Evolutionary conservation across 1,140 invertebrate species (phyloP), one percentile per base, ranked within the genome.

Genomic region (Ditylenchus dipsaci): DNA sequence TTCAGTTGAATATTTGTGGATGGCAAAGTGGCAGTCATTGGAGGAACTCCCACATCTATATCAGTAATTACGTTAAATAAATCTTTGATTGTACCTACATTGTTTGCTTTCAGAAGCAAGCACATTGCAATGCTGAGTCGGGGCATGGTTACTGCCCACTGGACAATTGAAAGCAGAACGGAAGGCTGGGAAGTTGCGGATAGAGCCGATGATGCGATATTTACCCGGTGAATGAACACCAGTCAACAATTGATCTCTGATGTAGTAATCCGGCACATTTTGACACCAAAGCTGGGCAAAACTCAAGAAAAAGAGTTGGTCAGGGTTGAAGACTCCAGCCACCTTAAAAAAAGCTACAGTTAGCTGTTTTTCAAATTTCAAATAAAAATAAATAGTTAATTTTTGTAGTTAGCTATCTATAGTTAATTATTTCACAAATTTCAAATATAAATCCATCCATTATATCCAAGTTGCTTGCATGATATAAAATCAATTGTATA

Each of bases 161-260:
- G 73, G 69, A 49, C 78, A 80, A 49, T 79, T 81, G 77, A 79
- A 80, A 13, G 78, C 78, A 17, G 29, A 71, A 23, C 76, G 75
- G 69, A 80, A 81, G 23, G 79, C 79, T 17, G 77, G 79, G 67
- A 78, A 79, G 58, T 81, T 81, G 63, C 73, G 73, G 21, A 72
- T 13, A 1, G 68, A 57, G 8, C 64, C 43, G 27, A 60, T 38
- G n/a, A 70, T 65, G 19, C 58, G 63, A 30, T 19, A 62, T 61
- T 59, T 45, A 43, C 62, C 38, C 57, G 77, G 27, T 30, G 73
- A 42, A 60, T 82, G 75, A 1, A 69, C 67, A 61, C 27, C 53
- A 63, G 42, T 26, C 21, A 72, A 70, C 47, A 65, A 27, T 67
- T 56, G 29, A 21, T 53, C 13, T 59, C 19, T 27, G 29, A 19